These are phyloP conservation scores for Trachythela sp. DNA, from an alignment of 64 coral and sea anemone species.

Conservation along the genomic window DNA sequence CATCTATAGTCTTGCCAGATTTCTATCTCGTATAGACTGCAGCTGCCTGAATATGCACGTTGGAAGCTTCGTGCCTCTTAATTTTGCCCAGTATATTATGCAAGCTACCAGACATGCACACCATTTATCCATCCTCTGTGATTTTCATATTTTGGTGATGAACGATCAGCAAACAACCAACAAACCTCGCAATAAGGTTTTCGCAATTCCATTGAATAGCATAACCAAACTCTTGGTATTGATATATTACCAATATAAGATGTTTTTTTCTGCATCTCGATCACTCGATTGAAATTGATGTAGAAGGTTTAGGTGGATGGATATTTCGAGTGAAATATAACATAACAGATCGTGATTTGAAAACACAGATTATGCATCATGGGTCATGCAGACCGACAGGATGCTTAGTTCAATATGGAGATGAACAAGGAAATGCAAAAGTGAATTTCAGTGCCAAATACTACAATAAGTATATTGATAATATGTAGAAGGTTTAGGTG, in stretches of 20 bases:
- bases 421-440: no score
- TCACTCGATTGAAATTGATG: no score
- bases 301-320: no score
- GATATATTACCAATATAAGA: not conserved
- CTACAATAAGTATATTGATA: not conserved
- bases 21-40: conserved; percentile 14
- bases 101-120: conserved; percentile 11
- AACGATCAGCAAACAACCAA: conserved; percentile 18
- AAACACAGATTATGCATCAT: not conserved
- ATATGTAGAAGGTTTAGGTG: not conserved
- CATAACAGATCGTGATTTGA: not conserved
- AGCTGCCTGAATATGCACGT: conserved; percentile 14
- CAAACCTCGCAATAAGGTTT: conserved; percentile 25
- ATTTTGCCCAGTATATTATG: not conserved
- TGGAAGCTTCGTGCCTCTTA: conserved; percentile 23
- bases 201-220: not conserved
- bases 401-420: no score
- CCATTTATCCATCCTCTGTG: conserved; percentile 23
- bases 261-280: no score
- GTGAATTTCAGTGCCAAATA: not conserved
- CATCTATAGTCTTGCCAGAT: conserved; percentile 15
- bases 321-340: not conserved
- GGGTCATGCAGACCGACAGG: no score
- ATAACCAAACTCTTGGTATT: not conserved
- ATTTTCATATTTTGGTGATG: conserved; percentile 18